phyloP scores from a whole-genome alignment of 1,140 invertebrate species.

The Drosophila ficusphila region DNA sequence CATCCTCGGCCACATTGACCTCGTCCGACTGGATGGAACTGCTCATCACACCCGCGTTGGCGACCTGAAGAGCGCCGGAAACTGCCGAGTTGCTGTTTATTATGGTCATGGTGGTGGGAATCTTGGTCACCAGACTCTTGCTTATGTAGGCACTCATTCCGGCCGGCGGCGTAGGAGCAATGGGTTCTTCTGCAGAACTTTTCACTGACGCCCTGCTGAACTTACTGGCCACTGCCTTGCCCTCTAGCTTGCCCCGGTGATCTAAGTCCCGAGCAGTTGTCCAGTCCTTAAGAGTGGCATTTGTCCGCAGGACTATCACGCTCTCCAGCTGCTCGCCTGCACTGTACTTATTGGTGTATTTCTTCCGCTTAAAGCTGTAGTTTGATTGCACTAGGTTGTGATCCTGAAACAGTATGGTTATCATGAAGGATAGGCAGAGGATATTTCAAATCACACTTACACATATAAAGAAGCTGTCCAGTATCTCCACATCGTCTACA shows the following conservation, averaged over 20 bases:
- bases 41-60: slow-evolving; percentile 52
- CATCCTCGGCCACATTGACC: slow-evolving; percentile 46
- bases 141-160: slow-evolving; percentile 55
- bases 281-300: slow-evolving; percentile 68
- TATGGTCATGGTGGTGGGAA: slow-evolving; percentile 80
- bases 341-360: slow-evolving; percentile 72
- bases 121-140: slow-evolving; percentile 71
- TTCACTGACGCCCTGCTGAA: slow-evolving; percentile 51
- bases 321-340: slow-evolving; percentile 75
- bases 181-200: slow-evolving; percentile 5
- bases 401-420: slow-evolving; percentile 46
- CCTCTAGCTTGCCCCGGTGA: slow-evolving; percentile 54
- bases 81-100: slow-evolving; percentile 65
- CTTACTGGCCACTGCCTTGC: slow-evolving; percentile 42
- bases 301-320: slow-evolving; percentile 80
- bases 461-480: slow-evolving; percentile 84
- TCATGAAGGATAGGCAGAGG: background rate
- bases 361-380: slow-evolving; percentile 83
- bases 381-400: slow-evolving; percentile 84
- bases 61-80: slow-evolving; percentile 39
- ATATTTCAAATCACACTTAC: slow-evolving; percentile 52
- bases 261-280: slow-evolving; percentile 68
- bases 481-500: slow-evolving; percentile 73
- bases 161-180: slow-evolving; percentile 8
- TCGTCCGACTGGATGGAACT: slow-evolving; percentile 65